Evolutionary conservation across 2,888 invertebrate species (phyloP).

Genomic region (Fragum sueziense): DNA sequence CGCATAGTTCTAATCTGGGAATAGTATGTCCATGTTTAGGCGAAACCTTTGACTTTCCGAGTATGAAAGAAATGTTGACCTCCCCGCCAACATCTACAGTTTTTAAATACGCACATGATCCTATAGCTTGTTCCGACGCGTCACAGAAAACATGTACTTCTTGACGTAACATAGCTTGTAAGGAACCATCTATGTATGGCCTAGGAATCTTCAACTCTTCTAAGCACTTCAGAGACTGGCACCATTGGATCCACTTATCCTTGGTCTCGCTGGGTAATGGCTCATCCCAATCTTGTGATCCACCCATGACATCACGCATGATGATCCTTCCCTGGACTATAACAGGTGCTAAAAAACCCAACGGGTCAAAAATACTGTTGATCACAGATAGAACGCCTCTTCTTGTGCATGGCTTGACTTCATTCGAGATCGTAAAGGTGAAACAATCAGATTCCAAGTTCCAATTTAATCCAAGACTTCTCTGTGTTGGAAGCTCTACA

Average conservation of each 20-base stretch:
- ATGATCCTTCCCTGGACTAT: conserved; percentile 47
- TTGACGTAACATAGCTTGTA: background rate
- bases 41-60: conserved; percentile 63
- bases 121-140: conserved; percentile 63
- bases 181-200: conserved; percentile 15
- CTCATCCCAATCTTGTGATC: conserved; percentile 60
- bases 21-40: conserved; percentile 56
- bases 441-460: conserved; percentile 46
- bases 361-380: conserved; percentile 61
- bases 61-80: conserved; percentile 42
- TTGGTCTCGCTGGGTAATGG: conserved; percentile 41
- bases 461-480: no score
- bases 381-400: conserved; percentile 53
- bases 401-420: conserved; percentile 42
- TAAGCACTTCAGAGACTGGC: no score
- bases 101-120: conserved; percentile 58
- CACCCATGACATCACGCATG: conserved; percentile 50
- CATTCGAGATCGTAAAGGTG: conserved; percentile 31
- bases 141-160: conserved; percentile 57
- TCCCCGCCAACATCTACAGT: background rate
- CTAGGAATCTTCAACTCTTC: conserved; percentile 32
- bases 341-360: conserved; percentile 60
- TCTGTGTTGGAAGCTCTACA: no score
- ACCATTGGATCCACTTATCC: no score
- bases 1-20: no score